Evolutionary conservation across 2,888 invertebrate genomes (phyloP), one percentile per base, ranked within the genome.

Genomic region (Pharmacophagus antenor): DNA sequence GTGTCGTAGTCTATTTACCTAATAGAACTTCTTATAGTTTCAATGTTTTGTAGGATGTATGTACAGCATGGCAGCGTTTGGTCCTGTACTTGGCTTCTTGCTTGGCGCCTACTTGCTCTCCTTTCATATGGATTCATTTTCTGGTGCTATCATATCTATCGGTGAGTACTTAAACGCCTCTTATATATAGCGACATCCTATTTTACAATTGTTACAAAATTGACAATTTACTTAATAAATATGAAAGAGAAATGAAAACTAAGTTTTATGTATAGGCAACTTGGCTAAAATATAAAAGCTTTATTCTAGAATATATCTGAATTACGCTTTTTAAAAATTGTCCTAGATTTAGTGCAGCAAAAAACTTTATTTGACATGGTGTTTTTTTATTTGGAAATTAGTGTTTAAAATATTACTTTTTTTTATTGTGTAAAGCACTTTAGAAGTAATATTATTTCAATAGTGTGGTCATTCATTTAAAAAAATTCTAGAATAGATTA

Each of bases 1-100:
- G 37, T 22, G n/a, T 22, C 8, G 37, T 52, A 18, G 21, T 10
- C 37, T 21, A 17, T 8, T 18, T 8, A 37, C n/a, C 7, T 5
- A 21, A 1, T 51, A 18, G 17, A n/a, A 22, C 27, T 42, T 18
- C 21, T 49, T 44, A 52, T 10, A 41, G 41, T 42, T 44, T 46
- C 27, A 7, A 50, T 62, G 55, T 54, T 64, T 67, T 58, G 52
- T 63, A 96, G 97, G 97, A 56, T 97, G 96, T 82, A 97, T 98
- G 95, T 98, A 98, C 91, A 97, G 97, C 78, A 97, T 97, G 95
- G 97, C 97, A 50, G 98, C 98, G 0, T 96, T 98, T 80, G 98
- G 98, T 27, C 98, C 98, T n/a, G 97, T 98, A 5, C 92, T 97
- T 53, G 98, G 98, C 25, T 98, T 98, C 80, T 92, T 98, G 49